phyloP scores from a whole-genome alignment of 1,140 invertebrate species.

The Dreissena rostriformis region DNA sequence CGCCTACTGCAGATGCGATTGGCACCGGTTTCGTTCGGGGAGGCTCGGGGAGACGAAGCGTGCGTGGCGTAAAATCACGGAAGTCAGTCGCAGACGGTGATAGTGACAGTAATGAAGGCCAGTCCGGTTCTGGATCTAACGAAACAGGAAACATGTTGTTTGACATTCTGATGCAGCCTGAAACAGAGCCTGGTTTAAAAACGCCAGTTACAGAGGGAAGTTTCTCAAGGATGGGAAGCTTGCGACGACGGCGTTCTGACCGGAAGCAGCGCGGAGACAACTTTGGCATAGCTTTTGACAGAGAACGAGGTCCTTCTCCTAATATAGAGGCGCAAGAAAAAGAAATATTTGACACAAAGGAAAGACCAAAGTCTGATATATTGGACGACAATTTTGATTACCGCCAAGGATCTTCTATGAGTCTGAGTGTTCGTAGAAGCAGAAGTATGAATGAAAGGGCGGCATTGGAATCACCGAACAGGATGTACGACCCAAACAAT shows the following conservation, averaged over 20 bases:
- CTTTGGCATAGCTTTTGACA: constrained; percentile 51
- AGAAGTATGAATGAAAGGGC: constrained; percentile 68
- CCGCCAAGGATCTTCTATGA: neutral
- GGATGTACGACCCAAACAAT: constrained; percentile 38
- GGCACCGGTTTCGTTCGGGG: constrained; percentile 64
- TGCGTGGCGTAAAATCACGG: constrained; percentile 58
- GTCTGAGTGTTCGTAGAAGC: constrained; percentile 55
- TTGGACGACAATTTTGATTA: constrained; percentile 45
- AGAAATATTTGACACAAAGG: constrained; percentile 40
- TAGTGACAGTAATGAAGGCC: constrained; percentile 35
- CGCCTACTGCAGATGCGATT: constrained; percentile 27
- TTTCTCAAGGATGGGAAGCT: constrained; percentile 71
- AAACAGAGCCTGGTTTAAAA: constrained; percentile 28
- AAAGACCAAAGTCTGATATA: constrained; percentile 60
- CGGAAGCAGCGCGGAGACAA: constrained; percentile 47
- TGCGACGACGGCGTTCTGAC: constrained; percentile 66
- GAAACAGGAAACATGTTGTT: constrained; percentile 68
- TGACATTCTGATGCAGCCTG: constrained; percentile 69
- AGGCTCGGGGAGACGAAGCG: constrained; percentile 67
- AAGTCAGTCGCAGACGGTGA: constrained; percentile 38
- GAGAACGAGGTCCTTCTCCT: constrained; percentile 76
- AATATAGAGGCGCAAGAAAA: constrained; percentile 54
- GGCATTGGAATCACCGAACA: constrained; percentile 24
- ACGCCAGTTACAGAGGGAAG: constrained; percentile 57
- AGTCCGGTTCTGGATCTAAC: constrained; percentile 55